A percentile compares a stretch with the other conserved stretches of the same genome.
These are phyloP conservation scores for Coregonus sp. DNA, from an alignment of 2,797 vertebrate species.

Conservation along the genomic window DNA sequence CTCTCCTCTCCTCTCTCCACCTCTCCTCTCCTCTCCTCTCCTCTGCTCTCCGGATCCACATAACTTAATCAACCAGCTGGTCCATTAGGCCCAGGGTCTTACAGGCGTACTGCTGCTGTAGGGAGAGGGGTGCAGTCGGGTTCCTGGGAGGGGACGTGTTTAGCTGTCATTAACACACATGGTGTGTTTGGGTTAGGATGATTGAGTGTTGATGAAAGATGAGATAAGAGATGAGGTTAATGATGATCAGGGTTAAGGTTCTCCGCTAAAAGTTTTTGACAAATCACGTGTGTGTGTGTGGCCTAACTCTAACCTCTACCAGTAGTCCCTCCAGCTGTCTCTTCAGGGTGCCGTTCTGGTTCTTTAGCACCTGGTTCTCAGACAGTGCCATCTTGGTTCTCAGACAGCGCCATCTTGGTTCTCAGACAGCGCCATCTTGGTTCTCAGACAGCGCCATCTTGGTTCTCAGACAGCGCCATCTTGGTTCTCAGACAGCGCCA, in stretches of 20 bases:
- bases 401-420: constrained; percentile 81
- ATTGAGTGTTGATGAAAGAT: not conserved
- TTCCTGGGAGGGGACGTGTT: not conserved
- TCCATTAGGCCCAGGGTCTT: constrained; percentile 57
- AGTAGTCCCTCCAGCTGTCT: constrained; percentile 88
- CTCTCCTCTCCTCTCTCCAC: no score
- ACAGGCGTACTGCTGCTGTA: constrained; percentile 27
- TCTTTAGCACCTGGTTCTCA: constrained; percentile 89
- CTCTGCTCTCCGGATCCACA: constrained; percentile 57
- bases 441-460: constrained; percentile 82
- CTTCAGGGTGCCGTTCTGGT: constrained; percentile 90
- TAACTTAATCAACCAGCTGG: constrained; percentile 69
- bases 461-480: constrained; percentile 79
- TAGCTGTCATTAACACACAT: not conserved
- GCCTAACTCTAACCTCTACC: constrained; percentile 78
- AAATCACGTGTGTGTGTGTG: not conserved
- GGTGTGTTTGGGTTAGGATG: constrained; percentile 29
- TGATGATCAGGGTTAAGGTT: constrained; percentile 33
- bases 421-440: constrained; percentile 81
- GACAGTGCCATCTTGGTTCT: constrained; percentile 82
- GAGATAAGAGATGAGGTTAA: constrained; percentile 38
- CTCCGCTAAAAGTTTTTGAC: no score
- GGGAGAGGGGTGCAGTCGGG: not conserved
- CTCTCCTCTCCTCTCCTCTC: no score
- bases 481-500: constrained; percentile 83